Evolutionary conservation across 2,113 vertebrate species (phyloP).

Genomic region (Raja brachyura): DNA sequence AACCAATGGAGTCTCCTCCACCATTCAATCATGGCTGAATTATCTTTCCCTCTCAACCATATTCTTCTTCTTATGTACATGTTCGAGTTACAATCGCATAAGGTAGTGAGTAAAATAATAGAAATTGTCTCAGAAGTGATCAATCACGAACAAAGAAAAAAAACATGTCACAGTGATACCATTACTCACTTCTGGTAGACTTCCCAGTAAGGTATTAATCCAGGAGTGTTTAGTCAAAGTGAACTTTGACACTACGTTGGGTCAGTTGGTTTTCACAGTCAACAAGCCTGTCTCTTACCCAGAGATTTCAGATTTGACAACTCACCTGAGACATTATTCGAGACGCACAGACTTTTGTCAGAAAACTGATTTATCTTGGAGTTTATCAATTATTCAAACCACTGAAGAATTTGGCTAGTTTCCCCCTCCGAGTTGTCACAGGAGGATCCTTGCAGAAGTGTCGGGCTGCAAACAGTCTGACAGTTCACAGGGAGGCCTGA

Average conservation of each 20-base stretch:
- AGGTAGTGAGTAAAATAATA: not conserved
- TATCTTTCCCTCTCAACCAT: too few species aligned
- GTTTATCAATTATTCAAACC: not conserved
- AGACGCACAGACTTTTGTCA: not conserved
- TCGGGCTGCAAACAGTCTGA: conserved; percentile 4
- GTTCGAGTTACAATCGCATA: not conserved
- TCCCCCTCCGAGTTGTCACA: not conserved
- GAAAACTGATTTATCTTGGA: not conserved
- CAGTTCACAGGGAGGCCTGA: not conserved
- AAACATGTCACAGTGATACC: not conserved
- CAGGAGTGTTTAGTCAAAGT: not conserved
- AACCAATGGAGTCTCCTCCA: too few species aligned
- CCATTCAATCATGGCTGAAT: too few species aligned
- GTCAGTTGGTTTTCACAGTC: not conserved
- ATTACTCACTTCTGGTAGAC: not conserved
- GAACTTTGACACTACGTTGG: not conserved
- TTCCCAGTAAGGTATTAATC: not conserved
- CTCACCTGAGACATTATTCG: not conserved
- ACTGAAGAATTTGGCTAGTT: not conserved
- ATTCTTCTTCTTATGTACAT: not conserved
- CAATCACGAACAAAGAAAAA: not conserved
- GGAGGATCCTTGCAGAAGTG: not conserved
- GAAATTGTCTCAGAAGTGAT: not conserved
- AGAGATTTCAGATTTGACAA: not conserved
- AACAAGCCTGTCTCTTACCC: not conserved